Percentiles rank a stretch among this genome's conserved stretches.
These are phyloP conservation scores for Argyrosomus japonicus DNA, from an alignment of 2,113 vertebrate genomes.

Conservation along the genomic window DNA sequence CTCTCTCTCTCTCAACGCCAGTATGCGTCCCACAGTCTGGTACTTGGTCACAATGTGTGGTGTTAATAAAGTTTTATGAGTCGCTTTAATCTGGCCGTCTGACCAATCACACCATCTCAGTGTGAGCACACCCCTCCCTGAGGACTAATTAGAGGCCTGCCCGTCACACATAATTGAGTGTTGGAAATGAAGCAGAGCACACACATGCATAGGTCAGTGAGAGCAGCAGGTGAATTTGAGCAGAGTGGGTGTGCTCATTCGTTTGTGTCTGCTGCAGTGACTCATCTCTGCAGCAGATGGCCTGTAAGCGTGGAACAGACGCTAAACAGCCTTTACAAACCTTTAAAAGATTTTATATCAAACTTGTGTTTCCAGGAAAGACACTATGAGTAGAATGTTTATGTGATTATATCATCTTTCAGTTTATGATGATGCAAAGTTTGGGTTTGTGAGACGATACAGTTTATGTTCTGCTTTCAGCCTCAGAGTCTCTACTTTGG, in stretches of 20 bases:
- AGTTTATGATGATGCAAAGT: neutral
- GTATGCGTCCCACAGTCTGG: constrained; percentile 61
- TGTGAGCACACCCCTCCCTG: constrained; percentile 28
- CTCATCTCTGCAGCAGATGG: constrained; percentile 24
- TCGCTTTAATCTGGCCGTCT: constrained; percentile 55
- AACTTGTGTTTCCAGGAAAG: neutral
- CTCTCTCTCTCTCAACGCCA: constrained; percentile 18
- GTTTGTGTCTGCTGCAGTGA: constrained; percentile 2
- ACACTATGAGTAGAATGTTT: neutral
- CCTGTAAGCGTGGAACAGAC: neutral
- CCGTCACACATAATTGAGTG: constrained; percentile 36
- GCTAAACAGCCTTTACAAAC: neutral
- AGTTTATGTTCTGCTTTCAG: neutral
- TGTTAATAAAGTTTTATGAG: constrained; percentile 62
- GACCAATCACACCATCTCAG: constrained; percentile 28
- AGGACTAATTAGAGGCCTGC: constrained; percentile 38
- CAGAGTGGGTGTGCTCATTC: constrained; percentile 27
- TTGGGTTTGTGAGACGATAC: neutral
- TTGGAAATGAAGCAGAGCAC: constrained; percentile 11
- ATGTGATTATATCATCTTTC: neutral
- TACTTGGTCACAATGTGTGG: constrained; percentile 60
- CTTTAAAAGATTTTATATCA: neutral
- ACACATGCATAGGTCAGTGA: constrained; percentile 10
- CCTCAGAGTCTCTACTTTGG: neutral
- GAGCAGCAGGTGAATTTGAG: constrained; percentile 34